Evolutionary conservation across 2,113 vertebrate genomes (phyloP), one percentile per base, ranked within the genome.

Genomic region (Erythrocercus mccallii): DNA sequence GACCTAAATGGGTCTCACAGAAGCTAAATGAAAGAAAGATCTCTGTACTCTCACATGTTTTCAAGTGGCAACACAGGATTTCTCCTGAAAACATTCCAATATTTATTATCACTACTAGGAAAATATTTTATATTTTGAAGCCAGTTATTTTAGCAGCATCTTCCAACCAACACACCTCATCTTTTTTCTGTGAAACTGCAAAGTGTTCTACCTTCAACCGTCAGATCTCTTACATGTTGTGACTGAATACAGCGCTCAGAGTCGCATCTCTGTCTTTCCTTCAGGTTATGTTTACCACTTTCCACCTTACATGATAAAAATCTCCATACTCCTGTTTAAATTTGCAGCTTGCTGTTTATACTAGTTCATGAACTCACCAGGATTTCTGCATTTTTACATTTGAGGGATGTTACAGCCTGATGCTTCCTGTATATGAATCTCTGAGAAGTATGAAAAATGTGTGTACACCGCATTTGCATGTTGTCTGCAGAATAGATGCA

Each of bases 11-110:
- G 61, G 62, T 83, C 90, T 92, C 38, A 28, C 80, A 81, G 94
- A 88, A 96, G 82, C 82, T 88, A 81, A 93, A 38, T 56, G 47
- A 74, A 88, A 73, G 47, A 74, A 88, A 76, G 71, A 57, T 27
- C 38, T 22, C 42, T 54, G 12, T 95, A 44, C 69, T 42, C 79
- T 84, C 60, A 57, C 0, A 0, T 68, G 37, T 88, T 93, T 88
- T 73, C 56, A 83, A 79, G 38, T 35, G 64, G 45, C 51, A 62
- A 76, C 0, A 0, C 30, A 6, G 72, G 79, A 73, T 42, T 88
- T 92, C 65, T 84, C 14, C 56, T 50, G 33, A 80, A 88, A 88
- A 47, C 37, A 15, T 83, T 92, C 37, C 45, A 19, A 18, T 70
- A 73, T 70, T 92, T 82, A 51, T 86, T 53, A 35, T 70, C 37